Percentiles rank a stretch among this genome's conserved stretches.
phyloP scores from a whole-genome alignment of 2,888 invertebrate genomes.

The Pandemis corylana region DNA sequence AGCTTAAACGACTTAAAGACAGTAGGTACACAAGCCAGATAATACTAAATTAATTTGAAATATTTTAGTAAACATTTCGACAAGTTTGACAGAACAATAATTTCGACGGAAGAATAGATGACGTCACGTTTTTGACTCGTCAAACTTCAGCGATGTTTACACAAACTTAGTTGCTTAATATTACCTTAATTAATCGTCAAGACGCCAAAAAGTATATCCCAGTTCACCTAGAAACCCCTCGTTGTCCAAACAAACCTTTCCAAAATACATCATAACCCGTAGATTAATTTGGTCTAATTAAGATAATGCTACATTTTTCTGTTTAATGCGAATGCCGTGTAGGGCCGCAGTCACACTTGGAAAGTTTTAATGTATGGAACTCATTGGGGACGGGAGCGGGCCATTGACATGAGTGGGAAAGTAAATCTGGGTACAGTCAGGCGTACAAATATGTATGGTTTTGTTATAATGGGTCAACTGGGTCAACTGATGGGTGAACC shows the following conservation, averaged over 20 bases:
- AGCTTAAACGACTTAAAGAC: too few relatives aligned
- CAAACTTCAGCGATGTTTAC: too few relatives aligned
- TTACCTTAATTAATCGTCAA: too few relatives aligned
- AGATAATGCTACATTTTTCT: constrained; percentile 60
- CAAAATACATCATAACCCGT: constrained; percentile 19
- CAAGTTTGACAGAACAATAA: too few relatives aligned
- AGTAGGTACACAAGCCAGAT: too few relatives aligned
- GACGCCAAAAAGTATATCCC: not conserved
- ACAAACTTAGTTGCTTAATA: too few relatives aligned
- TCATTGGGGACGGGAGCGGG: constrained; percentile 48
- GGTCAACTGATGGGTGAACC: too few relatives aligned
- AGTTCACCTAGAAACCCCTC: not conserved
- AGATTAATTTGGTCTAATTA: constrained; percentile 29
- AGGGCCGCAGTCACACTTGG: constrained; percentile 43
- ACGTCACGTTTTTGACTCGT: too few relatives aligned
- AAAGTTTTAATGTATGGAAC: constrained; percentile 76
- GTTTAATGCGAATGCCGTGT: constrained; percentile 74
- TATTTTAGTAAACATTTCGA: too few relatives aligned
- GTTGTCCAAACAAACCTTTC: not conserved
- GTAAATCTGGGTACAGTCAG: constrained; percentile 23
- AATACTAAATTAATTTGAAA: too few relatives aligned
- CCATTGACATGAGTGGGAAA: constrained; percentile 51
- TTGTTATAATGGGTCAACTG: not conserved
- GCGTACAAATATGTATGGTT: not conserved
- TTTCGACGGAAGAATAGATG: too few relatives aligned